Conservation (phyloP, 2,888 invertebrate species). For the Scrobipalpa costella region DNA sequence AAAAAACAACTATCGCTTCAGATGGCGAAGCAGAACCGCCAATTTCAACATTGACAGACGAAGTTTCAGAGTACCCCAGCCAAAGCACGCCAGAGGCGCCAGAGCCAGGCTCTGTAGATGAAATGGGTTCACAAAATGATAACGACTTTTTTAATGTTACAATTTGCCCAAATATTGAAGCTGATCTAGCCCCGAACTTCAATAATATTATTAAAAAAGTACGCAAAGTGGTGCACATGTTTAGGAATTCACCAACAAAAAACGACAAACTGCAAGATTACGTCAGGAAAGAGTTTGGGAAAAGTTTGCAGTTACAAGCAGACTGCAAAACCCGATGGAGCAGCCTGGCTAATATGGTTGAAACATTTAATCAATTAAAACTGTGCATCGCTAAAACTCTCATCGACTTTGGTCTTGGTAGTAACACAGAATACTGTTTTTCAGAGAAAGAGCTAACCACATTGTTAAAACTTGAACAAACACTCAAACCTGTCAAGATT, state of each 20-base stretch:
- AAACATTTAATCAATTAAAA: constrained; percentile 5
- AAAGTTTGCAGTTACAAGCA: background rate
- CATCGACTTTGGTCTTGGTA: background rate
- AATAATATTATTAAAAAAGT: background rate
- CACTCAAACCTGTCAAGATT: too few species aligned
- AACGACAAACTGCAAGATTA: constrained; percentile 4
- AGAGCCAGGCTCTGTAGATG: background rate
- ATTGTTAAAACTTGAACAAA: too few species aligned
- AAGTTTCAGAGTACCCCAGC: background rate
- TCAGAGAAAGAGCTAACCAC: too few species aligned
- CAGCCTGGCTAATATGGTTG: background rate
- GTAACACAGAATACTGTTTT: background rate
- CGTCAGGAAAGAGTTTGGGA: background rate
- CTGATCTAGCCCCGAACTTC: background rate
- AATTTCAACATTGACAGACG: too few species aligned
- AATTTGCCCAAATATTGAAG: background rate
- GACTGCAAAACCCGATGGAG: constrained; percentile 10
- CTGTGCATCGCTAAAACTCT: background rate
- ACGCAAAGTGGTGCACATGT: background rate
- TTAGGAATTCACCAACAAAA: constrained; percentile 7
- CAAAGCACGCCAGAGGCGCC: background rate
- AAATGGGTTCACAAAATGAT: background rate
- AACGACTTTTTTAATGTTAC: background rate
- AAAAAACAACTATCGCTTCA: too few species aligned
- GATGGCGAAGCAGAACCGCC: too few species aligned